Base-by-base conservation (phyloP, 2,113 vertebrate genomes). In the Hepsetus odoe region DNA sequence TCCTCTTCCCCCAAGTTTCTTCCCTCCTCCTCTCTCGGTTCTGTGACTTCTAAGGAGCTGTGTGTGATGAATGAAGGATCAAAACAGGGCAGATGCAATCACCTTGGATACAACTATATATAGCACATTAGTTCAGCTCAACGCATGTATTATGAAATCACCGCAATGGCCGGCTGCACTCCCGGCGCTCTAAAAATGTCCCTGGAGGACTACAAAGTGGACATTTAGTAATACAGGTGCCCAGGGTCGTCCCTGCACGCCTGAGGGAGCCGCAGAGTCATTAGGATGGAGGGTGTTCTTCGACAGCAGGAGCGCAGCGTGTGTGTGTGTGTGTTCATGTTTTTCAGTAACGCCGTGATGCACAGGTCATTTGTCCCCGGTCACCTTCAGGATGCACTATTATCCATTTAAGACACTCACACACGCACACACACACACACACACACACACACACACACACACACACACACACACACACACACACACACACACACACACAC, bases 101-200 rank as follows among this genome's bases (percentile, higher is more conserved):
- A 71, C 78, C 81, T 71, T 80, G 65, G 74, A 80, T 70, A 70
- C 78, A 56, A 80, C 80, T 84, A 80, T 76, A 84, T 72, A 73
- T 58, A 80, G 76, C 73, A 24, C 53, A 65, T 35, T 7, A 42
- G 76, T 76, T 67, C 64, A 70, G 70, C 53, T 53, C 49, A 65
- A 71, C 77, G 74, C 65, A 81, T 84, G 72, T 65, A 77, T 81
- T 76, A 83, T 84, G n/a, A 72, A 68, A 80, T 82, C 65, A 76
- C 58, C 28, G 24, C 58, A 55, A 69, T 16, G 53, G 28, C 70
- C 42, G 6, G 20, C 0, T 13, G 22, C 51, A 35, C 51, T 38
- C 66, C 32, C 38, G 13, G 24, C 9, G 72, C 66, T 58, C 66
- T 65, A 51, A 64, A n/a, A 72, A 65, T 35, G 75, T n/a, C 59